phyloP scores from a whole-genome alignment of 2,888 invertebrate species.

The Netelia virgata region DNA sequence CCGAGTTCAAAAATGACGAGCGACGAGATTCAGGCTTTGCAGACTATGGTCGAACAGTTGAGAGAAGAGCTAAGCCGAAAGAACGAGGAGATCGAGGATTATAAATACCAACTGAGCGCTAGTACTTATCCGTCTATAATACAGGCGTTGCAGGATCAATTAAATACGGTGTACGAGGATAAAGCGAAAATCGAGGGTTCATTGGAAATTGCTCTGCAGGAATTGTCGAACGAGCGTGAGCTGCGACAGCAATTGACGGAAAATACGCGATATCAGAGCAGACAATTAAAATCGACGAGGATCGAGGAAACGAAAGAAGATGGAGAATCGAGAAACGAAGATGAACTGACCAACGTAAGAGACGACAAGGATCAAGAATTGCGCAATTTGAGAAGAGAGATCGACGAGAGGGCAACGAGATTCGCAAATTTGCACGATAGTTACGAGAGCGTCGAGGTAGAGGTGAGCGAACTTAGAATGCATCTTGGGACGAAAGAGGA shows the following conservation, averaged over 20 bases:
- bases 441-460: conserved; percentile 86
- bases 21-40: conserved; percentile 46
- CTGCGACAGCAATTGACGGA: background rate
- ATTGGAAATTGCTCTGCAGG: conserved; percentile 23
- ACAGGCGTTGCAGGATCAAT: conserved; percentile 83
- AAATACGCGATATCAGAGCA: conserved; percentile 15
- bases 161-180: conserved; percentile 70
- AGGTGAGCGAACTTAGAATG: conserved; percentile 87
- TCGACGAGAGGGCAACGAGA: conserved; percentile 85
- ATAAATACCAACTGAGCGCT: conserved; percentile 88
- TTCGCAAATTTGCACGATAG: conserved; percentile 86
- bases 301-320: conserved; percentile 2
- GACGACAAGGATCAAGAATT: conserved; percentile 91
- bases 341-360: conserved; percentile 42
- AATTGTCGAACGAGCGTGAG: conserved; percentile 26
- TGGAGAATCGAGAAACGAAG: background rate
- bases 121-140: conserved; percentile 80
- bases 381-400: conserved; percentile 89
- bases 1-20: conserved; percentile 1
- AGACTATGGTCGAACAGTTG: conserved; percentile 49
- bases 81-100: conserved; percentile 89
- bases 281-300: background rate
- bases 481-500: conserved; percentile 90
- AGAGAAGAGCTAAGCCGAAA: conserved; percentile 86
- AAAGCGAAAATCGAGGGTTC: conserved; percentile 68